A percentile compares a stretch with the other conserved stretches of the same genome.
These are phyloP conservation scores for Pinna nobilis DNA, from an alignment of 1,140 invertebrate species.

Conservation along the genomic window DNA sequence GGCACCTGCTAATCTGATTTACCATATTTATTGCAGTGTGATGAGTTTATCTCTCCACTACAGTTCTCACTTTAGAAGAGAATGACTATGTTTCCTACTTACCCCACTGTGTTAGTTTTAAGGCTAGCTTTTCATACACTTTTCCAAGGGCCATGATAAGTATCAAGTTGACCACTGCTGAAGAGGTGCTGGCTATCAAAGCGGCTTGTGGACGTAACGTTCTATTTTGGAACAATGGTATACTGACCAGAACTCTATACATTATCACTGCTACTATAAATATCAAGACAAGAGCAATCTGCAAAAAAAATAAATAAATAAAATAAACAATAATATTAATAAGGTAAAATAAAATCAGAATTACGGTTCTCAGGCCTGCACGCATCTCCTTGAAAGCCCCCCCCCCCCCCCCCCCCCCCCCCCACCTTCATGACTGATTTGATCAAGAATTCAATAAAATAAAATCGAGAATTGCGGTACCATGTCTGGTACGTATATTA, in stretches of 20 bases:
- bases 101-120: slow-evolving; percentile 94
- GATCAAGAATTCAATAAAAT: no score
- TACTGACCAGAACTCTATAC: slow-evolving; percentile 82
- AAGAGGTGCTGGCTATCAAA: slow-evolving; percentile 82
- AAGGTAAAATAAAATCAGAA: not conserved
- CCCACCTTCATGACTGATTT: no score
- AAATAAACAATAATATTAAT: not conserved
- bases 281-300: slow-evolving; percentile 84
- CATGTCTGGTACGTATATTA: no score
- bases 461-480: no score
- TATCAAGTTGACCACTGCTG: slow-evolving; percentile 84
- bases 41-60: not conserved
- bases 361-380: not conserved
- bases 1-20: no score
- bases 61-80: not conserved
- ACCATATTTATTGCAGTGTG: no score
- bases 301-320: slow-evolving; percentile 36
- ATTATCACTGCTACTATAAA: slow-evolving; percentile 86
- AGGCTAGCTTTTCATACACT: slow-evolving; percentile 91
- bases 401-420: not conserved
- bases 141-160: slow-evolving; percentile 80
- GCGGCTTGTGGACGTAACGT: slow-evolving; percentile 79
- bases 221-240: slow-evolving; percentile 79
- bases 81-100: slow-evolving; percentile 43
- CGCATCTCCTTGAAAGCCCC: not conserved